Evolutionary conservation across 2,113 vertebrate species (phyloP).

Genomic region (Erinaceus europaeus): DNA sequence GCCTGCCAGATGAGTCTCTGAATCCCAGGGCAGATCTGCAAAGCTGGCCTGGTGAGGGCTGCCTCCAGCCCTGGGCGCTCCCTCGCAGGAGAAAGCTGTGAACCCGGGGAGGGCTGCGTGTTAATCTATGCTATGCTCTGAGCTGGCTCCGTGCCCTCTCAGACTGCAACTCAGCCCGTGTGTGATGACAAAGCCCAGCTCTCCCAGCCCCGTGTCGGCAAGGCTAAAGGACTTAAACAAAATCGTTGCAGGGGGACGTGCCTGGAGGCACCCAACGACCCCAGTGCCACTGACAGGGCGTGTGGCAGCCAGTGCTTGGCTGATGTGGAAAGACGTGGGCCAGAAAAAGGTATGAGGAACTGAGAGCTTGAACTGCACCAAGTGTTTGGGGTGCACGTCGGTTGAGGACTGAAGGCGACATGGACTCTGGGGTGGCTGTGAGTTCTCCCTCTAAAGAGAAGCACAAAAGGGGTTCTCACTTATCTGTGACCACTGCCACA

Average conservation of each 20-base stretch:
- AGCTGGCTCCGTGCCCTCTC: constrained; percentile 45
- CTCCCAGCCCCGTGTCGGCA: constrained; percentile 57
- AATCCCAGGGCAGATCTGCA: not conserved
- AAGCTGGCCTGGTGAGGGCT: not conserved
- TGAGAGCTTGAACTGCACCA: not conserved
- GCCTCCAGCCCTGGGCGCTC: constrained; percentile 1
- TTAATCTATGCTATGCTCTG: constrained; percentile 15
- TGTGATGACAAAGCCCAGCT: constrained; percentile 60
- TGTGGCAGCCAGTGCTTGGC: constrained; percentile 43
- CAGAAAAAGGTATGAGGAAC: not conserved
- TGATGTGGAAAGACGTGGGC: not conserved
- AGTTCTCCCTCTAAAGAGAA: not conserved
- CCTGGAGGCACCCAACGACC: constrained; percentile 63
- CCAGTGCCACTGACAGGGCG: constrained; percentile 65
- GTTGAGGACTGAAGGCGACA: not conserved
- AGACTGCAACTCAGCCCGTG: constrained; percentile 49
- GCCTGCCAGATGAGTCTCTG: not conserved
- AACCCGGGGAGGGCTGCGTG: not conserved
- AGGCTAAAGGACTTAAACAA: constrained; percentile 63
- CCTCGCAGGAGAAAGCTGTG: constrained; percentile 33
- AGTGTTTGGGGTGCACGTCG: not conserved
- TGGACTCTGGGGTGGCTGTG: not conserved
- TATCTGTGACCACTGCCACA: not conserved
- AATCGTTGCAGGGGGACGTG: constrained; percentile 65
- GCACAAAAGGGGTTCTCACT: not conserved